These are phyloP conservation scores for Orycteropus afer DNA, from an alignment of 2,113 vertebrate genomes.

Conservation along the genomic window DNA sequence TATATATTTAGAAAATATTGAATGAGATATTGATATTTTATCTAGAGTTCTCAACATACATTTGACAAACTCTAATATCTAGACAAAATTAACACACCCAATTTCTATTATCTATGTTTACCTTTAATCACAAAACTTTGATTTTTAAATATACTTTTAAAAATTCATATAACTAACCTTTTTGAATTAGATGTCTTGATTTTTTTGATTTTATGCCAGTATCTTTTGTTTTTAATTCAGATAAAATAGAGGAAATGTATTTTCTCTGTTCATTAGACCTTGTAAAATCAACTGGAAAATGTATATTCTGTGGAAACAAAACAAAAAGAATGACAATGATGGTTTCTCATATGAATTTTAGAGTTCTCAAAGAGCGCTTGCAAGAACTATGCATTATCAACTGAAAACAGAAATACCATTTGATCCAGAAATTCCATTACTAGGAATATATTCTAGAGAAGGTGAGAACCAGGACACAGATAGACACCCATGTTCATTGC, in stretches of 20 bases:
- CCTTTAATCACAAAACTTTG: neutral
- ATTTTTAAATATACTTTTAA: neutral
- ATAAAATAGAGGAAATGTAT: slow-evolving; percentile 29
- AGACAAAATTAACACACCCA: neutral
- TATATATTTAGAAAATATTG: slow-evolving; percentile 14
- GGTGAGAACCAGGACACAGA: no score
- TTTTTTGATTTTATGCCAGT: slow-evolving; percentile 1
- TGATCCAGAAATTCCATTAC: no score
- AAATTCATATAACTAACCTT: slow-evolving; percentile 67
- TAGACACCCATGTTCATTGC: no score
- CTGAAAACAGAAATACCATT: no score
- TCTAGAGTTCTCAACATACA: neutral
- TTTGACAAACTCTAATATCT: neutral
- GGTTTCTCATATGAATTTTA: neutral
- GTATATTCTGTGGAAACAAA: slow-evolving; percentile 71
- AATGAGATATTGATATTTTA: neutral
- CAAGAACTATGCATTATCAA: neutral
- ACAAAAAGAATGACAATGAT: slow-evolving; percentile 53
- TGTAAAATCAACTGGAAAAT: slow-evolving; percentile 49
- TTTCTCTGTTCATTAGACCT: slow-evolving; percentile 36
- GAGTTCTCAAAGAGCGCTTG: neutral
- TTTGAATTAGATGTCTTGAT: slow-evolving; percentile 46
- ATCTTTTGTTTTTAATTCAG: slow-evolving; percentile 52
- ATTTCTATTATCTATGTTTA: neutral
- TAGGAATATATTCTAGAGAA: no score